A percentile compares a stretch with the other conserved stretches of the same genome.
Conservation (phyloP, 2,113 vertebrate species). For the Piliocolobus tephrosceles region DNA sequence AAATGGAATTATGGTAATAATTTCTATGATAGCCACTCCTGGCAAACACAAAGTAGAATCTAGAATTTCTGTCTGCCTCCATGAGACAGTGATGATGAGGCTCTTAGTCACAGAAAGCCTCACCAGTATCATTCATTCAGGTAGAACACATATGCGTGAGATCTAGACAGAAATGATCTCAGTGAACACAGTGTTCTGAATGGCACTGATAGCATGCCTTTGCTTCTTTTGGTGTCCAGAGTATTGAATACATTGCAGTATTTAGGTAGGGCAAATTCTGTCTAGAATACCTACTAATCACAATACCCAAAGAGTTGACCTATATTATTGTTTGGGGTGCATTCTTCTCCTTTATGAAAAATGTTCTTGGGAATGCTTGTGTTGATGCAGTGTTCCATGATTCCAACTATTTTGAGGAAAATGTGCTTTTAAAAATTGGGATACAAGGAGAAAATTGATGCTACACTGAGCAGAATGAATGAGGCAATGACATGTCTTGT, state of each 20-base stretch:
- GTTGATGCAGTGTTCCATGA: background rate
- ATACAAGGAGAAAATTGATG: background rate
- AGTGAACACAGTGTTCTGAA: background rate
- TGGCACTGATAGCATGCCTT: background rate
- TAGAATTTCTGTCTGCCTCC: background rate
- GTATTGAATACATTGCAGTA: background rate
- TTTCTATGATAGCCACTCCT: background rate
- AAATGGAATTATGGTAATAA: background rate
- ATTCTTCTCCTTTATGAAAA: background rate
- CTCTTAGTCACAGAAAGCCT: background rate
- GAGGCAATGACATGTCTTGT: background rate
- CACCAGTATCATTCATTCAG: background rate
- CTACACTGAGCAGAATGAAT: background rate
- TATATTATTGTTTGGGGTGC: background rate
- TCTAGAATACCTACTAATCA: background rate
- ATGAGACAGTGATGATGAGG: background rate
- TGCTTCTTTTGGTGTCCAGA: background rate
- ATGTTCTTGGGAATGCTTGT: background rate
- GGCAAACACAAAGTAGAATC: background rate
- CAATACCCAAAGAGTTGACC: background rate
- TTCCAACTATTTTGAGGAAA: background rate
- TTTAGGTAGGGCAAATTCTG: background rate
- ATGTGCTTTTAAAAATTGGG: background rate
- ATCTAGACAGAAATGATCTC: background rate
- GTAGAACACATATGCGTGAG: background rate